These are phyloP conservation scores for Platysteira castanea DNA, from an alignment of 2,113 vertebrate species.

Conservation along the genomic window DNA sequence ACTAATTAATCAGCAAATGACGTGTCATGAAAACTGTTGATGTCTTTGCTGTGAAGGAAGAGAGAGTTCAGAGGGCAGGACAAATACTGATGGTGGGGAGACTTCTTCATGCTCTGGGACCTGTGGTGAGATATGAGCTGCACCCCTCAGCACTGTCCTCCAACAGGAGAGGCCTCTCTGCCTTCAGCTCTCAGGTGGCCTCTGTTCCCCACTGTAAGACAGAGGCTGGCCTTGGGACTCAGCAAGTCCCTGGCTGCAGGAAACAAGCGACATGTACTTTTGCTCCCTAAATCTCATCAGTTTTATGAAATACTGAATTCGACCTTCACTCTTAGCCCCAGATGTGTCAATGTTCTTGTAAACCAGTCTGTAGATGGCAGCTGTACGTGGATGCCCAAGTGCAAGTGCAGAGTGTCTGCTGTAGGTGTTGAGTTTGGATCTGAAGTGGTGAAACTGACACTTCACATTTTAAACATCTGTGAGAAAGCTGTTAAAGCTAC, in stretches of 20 bases:
- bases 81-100: not conserved
- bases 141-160: not conserved
- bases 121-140: not conserved
- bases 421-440: not conserved
- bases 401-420: not conserved
- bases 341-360: not conserved
- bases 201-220: not conserved
- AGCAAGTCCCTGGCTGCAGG: not conserved
- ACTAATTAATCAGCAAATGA: not conserved
- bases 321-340: not conserved
- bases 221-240: not conserved
- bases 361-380: not conserved
- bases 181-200: not conserved
- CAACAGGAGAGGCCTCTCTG: not conserved
- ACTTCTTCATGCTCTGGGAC: not conserved
- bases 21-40: not conserved
- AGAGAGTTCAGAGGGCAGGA: not conserved
- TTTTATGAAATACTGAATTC: not conserved
- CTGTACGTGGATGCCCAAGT: rapidly evolving
- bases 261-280: not conserved
- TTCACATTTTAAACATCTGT: not conserved
- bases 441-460: not conserved
- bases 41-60: conserved; percentile 17
- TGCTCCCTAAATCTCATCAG: not conserved
- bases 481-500: not conserved